These are phyloP conservation scores for Struthidea cinerea DNA, from an alignment of 2,113 vertebrate species.

Conservation along the genomic window DNA sequence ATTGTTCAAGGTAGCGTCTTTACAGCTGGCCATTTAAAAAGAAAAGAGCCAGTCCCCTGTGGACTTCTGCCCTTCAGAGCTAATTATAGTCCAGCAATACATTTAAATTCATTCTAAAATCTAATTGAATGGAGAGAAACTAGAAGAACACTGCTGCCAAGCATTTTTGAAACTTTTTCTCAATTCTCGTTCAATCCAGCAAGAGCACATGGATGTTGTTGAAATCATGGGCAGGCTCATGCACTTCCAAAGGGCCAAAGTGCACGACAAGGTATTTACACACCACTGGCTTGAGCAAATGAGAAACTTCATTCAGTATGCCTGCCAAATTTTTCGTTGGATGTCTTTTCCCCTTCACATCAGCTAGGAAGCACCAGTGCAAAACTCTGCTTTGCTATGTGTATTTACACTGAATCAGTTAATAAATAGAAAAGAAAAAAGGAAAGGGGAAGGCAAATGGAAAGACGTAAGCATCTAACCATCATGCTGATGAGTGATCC, in stretches of 20 bases:
- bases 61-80: neutral
- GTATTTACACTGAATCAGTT: neutral
- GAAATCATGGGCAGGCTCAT: neutral
- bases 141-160: neutral
- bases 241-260: neutral
- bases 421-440: neutral
- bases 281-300: rapidly evolving
- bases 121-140: neutral
- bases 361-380: neutral
- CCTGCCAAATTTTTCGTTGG: neutral
- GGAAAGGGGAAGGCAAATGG: neutral
- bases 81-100: neutral
- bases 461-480: neutral
- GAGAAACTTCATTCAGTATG: neutral
- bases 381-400: neutral
- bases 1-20: neutral
- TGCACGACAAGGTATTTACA: neutral
- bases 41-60: neutral
- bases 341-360: neutral
- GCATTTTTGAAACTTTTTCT: neutral
- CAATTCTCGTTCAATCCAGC: neutral
- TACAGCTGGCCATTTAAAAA: neutral
- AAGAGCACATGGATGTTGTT: neutral
- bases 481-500: neutral
- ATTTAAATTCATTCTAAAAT: slow-evolving; percentile 24